phyloP scores from a whole-genome alignment of 2,113 vertebrate genomes.

The Dicaeum eximium region DNA sequence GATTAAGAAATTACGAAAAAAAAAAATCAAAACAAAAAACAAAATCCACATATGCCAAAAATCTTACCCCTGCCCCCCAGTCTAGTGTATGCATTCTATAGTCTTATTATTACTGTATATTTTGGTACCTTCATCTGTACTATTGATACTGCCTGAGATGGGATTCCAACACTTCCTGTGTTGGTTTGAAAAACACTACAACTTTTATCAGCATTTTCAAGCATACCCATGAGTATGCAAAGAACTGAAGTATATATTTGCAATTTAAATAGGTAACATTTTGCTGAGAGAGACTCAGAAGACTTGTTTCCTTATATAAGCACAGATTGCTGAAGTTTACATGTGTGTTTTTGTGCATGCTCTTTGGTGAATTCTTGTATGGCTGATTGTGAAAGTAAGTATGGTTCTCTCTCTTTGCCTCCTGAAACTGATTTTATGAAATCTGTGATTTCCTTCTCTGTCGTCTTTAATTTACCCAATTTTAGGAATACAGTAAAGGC shows the following conservation, averaged over 20 bases:
- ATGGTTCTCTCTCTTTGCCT: background rate
- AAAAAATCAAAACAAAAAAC: background rate
- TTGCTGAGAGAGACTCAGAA: background rate
- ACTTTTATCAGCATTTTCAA: background rate
- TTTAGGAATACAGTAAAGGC: conserved; percentile 41
- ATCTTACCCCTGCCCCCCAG: background rate
- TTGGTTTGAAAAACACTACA: background rate
- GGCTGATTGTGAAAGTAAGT: conserved; percentile 42
- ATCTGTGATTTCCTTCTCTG: conserved; percentile 60
- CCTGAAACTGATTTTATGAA: conserved; percentile 53
- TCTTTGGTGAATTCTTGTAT: conserved; percentile 54
- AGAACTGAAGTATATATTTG: background rate
- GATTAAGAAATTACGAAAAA: background rate
- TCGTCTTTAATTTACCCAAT: conserved; percentile 55
- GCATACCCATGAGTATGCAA: background rate
- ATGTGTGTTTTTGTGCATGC: background rate
- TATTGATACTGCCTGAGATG: background rate
- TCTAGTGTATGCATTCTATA: background rate
- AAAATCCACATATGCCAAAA: background rate
- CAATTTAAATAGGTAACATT: background rate
- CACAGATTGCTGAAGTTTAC: background rate
- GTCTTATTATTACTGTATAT: background rate
- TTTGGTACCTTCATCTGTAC: background rate
- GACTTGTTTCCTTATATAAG: background rate
- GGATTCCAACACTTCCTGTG: background rate